phyloP scores from a whole-genome alignment of 2,113 vertebrate species.

The Eretmochelys imbricata region DNA sequence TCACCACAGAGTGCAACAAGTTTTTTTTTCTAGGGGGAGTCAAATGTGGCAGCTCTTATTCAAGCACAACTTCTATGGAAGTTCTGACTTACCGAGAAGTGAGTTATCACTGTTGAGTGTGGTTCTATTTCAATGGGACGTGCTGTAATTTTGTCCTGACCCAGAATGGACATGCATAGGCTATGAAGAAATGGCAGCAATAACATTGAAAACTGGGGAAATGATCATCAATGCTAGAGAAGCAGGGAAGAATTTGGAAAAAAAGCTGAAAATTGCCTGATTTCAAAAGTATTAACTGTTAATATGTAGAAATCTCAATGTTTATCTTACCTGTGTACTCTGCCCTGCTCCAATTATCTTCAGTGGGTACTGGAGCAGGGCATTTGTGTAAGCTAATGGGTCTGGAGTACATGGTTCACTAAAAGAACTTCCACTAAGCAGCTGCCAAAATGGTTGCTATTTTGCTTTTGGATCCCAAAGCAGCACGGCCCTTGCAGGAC shows the following conservation, averaged over 20 bases:
- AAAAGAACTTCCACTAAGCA: not conserved
- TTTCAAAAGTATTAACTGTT: not conserved
- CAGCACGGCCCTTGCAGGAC: constrained; percentile 47
- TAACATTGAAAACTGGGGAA: not conserved
- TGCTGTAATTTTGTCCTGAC: constrained; percentile 28
- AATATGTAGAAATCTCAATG: constrained; percentile 7
- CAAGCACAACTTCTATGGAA: not conserved
- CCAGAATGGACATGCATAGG: constrained; percentile 5
- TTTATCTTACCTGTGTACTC: not conserved
- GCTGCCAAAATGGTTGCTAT: constrained; percentile 37
- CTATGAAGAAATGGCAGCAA: not conserved
- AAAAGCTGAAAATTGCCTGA: not conserved
- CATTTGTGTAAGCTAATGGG: not conserved
- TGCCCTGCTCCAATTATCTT: not conserved
- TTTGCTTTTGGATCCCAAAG: constrained; percentile 50
- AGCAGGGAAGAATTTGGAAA: constrained; percentile 1
- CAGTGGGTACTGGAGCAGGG: not conserved
- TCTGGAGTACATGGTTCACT: accelerated
- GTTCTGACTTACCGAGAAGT: not conserved
- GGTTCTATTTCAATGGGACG: constrained; percentile 19
- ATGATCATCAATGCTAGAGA: not conserved
- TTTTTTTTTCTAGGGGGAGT: not conserved
- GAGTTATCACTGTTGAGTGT: constrained; percentile 39
- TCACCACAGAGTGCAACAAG: not conserved
- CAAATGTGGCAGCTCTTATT: constrained; percentile 8